phyloP scores from a whole-genome alignment of 2,797 vertebrate species.

The Stomatorhinus walkeri region DNA sequence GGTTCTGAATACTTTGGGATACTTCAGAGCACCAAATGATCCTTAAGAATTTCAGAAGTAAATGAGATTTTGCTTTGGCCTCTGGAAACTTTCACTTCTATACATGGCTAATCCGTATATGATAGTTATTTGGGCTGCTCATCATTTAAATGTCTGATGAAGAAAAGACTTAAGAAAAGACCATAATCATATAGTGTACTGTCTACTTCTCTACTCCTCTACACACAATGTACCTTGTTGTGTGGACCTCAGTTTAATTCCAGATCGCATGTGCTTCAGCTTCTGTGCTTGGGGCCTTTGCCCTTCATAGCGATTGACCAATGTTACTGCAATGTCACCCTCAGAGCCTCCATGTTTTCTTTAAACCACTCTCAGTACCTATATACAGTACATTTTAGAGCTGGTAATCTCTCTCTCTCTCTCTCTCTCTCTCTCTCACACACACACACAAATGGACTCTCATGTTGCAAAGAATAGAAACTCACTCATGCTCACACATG shows the following conservation, averaged over 20 bases:
- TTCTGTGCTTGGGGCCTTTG: background rate
- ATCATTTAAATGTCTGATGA: background rate
- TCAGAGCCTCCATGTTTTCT: conserved; percentile 25
- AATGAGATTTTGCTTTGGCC: background rate
- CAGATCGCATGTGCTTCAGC: background rate
- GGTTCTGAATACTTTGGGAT: background rate
- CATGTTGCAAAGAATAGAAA: conserved; percentile 37
- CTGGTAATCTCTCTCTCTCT: conserved; percentile 20
- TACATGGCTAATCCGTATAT: background rate
- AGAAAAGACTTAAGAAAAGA: background rate
- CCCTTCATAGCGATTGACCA: background rate
- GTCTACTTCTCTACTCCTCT: background rate
- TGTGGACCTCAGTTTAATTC: background rate
- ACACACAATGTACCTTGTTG: background rate
- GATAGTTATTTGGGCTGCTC: background rate
- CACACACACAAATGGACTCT: background rate
- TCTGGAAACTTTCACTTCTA: background rate
- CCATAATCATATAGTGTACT: background rate
- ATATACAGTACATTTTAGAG: conserved; percentile 21
- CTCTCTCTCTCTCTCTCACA: background rate
- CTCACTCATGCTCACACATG: conserved; percentile 29
- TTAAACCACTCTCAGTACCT: conserved; percentile 20
- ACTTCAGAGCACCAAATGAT: background rate
- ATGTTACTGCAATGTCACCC: conserved; percentile 43
- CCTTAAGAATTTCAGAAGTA: background rate